Evolutionary conservation across 2,888 invertebrate species (phyloP).

Genomic region (Xestobium rufovillosum): DNA sequence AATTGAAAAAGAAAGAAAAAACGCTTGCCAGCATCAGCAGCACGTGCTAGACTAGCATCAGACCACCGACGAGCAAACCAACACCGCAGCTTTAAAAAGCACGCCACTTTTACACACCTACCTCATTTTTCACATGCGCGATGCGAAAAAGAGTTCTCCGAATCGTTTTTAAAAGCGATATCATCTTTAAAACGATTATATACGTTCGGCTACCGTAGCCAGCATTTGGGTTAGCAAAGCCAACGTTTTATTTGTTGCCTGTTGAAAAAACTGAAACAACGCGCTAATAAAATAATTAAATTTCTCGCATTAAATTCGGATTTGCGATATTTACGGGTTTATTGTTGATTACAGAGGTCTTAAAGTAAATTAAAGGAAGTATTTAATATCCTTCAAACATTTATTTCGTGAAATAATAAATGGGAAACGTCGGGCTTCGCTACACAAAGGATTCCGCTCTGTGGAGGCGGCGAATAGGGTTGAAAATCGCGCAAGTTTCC

Average conservation of each 20-base stretch:
- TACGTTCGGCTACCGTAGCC: constrained; percentile 27
- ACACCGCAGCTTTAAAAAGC: constrained; percentile 40
- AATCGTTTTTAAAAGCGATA: constrained; percentile 36
- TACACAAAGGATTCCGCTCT: constrained; percentile 31
- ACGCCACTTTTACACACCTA: constrained; percentile 33
- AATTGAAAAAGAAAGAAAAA: too few species aligned
- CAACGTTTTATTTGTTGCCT: background rate
- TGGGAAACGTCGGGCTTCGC: constrained; percentile 11
- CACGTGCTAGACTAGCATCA: constrained; percentile 27
- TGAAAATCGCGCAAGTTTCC: constrained; percentile 35
- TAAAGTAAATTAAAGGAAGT: too few species aligned
- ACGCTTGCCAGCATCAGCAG: constrained; percentile 33
- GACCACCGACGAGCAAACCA: constrained; percentile 33
- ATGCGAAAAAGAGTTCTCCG: constrained; percentile 18
- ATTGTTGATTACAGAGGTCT: too few species aligned
- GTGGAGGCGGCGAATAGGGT: constrained; percentile 27
- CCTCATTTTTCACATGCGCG: constrained; percentile 35
- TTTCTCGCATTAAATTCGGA: too few species aligned
- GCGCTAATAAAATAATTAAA: too few species aligned
- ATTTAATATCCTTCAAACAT: too few species aligned
- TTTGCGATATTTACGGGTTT: too few species aligned
- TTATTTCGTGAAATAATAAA: too few species aligned
- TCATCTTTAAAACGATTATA: constrained; percentile 37
- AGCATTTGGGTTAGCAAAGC: constrained; percentile 1
- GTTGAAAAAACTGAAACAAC: too few species aligned